These are phyloP conservation scores for Lumbricus terrestris DNA, from an alignment of 2,888 invertebrate species.

Conservation along the genomic window DNA sequence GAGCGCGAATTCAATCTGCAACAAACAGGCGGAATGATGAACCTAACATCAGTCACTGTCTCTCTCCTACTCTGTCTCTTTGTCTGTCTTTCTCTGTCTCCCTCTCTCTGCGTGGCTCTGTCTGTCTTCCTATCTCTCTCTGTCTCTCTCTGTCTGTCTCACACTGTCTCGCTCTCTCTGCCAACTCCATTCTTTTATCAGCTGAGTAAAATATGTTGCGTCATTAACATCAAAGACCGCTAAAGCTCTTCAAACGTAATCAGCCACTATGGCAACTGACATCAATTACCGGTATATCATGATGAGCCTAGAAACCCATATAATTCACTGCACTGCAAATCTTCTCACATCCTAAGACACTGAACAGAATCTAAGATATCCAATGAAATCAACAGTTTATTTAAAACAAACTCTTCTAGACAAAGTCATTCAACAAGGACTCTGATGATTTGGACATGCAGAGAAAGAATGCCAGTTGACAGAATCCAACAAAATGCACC, in stretches of 20 bases:
- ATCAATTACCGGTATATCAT: not conserved
- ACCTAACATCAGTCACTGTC: not conserved
- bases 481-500: no score
- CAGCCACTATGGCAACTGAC: not conserved
- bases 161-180: not conserved
- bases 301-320: not conserved
- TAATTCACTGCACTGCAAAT: not conserved
- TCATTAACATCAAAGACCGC: not conserved
- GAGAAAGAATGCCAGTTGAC: no score
- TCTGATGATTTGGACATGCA: no score
- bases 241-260: not conserved
- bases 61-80: not conserved
- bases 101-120: no score
- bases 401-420: no score
- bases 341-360: not conserved
- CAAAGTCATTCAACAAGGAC: no score
- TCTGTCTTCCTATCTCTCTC: conserved; percentile 7
- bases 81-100: no score
- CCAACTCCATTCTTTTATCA: not conserved
- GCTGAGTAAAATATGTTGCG: not conserved
- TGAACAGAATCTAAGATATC: not conserved
- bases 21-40: no score
- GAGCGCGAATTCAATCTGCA: not conserved
- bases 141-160: conserved; percentile 9
- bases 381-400: not conserved